phyloP scores from a whole-genome alignment of 1,140 invertebrate species.

The Dendroctonus valens region DNA sequence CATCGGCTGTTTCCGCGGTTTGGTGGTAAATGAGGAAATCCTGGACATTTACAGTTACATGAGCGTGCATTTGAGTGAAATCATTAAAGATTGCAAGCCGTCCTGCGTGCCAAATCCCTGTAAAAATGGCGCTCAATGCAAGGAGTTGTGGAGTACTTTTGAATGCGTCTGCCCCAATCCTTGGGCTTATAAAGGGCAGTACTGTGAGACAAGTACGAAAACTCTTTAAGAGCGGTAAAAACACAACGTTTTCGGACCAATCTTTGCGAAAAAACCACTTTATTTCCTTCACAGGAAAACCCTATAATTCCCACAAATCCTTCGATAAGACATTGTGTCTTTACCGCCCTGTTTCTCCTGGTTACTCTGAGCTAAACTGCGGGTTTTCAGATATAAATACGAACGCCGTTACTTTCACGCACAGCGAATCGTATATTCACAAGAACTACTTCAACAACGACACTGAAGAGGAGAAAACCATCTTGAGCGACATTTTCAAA shows the following conservation, averaged over 20 bases:
- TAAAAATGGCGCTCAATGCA: conserved; percentile 84
- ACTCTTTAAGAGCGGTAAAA: no score
- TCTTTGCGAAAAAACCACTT: no score
- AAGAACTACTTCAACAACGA: conserved; percentile 70
- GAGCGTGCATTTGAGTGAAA: conserved; percentile 87
- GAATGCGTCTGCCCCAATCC: conserved; percentile 86
- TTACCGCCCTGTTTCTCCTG: no score
- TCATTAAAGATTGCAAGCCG: conserved; percentile 89
- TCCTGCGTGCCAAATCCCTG: conserved; percentile 93
- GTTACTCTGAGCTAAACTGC: conserved; percentile 8
- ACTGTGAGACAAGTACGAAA: conserved; percentile 84
- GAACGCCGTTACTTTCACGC: conserved; percentile 86
- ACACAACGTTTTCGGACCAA: no score
- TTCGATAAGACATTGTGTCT: no score
- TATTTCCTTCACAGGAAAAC: no score
- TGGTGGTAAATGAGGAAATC: conserved; percentile 88
- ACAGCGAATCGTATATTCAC: conserved; percentile 73
- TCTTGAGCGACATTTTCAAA: conserved; percentile 70
- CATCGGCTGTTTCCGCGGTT: conserved; percentile 88
- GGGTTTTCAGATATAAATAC: conserved; percentile 78
- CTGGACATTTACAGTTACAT: conserved; percentile 90
- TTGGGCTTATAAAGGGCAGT: conserved; percentile 85
- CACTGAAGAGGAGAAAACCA: conserved; percentile 61
- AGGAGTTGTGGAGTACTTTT: conserved; percentile 90
- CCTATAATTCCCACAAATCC: no score